Percentiles rank a stretch among this genome's conserved stretches.
These are phyloP conservation scores for Leptonema lineaticorne DNA, from an alignment of 1,140 invertebrate genomes.

Conservation along the genomic window DNA sequence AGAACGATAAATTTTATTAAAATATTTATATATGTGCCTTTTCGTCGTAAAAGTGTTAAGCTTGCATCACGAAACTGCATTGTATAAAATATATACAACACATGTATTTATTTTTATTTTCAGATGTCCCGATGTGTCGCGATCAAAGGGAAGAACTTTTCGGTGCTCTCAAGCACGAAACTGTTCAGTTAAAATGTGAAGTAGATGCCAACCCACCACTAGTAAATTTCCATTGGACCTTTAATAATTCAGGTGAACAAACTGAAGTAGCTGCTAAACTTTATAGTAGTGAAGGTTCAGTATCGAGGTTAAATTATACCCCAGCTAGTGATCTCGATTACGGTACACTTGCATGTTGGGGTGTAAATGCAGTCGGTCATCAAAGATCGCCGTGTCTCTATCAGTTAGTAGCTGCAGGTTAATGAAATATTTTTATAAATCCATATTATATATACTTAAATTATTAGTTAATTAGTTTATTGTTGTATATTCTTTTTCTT, in stretches of 20 bases:
- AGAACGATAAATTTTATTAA: constrained; percentile 19
- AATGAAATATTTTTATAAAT: neutral
- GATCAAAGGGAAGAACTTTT: constrained; percentile 73
- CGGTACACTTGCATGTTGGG: constrained; percentile 83
- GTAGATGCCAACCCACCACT: constrained; percentile 83
- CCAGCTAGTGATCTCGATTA: constrained; percentile 85
- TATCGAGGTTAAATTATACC: constrained; percentile 80
- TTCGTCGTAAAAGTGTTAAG: no score
- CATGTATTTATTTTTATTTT: constrained; percentile 30
- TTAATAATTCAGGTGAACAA: constrained; percentile 83
- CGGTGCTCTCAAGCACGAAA: constrained; percentile 83
- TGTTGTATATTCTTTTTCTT: constrained; percentile 11
- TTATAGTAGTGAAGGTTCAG: constrained; percentile 60
- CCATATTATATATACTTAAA: neutral
- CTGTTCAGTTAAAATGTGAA: constrained; percentile 76
- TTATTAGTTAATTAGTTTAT: neutral
- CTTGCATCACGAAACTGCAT: neutral
- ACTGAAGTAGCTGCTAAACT: constrained; percentile 69
- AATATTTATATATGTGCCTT: no score
- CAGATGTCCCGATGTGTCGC: constrained; percentile 81
- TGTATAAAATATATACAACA: neutral
- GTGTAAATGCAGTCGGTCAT: constrained; percentile 75
- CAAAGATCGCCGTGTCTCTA: constrained; percentile 85
- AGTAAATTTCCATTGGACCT: constrained; percentile 82
- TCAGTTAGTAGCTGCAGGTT: constrained; percentile 73